A percentile compares a stretch with the other conserved stretches of the same genome.
These are phyloP conservation scores for Tachysurus vachellii DNA, from an alignment of 2,113 vertebrate species.

Conservation along the genomic window DNA sequence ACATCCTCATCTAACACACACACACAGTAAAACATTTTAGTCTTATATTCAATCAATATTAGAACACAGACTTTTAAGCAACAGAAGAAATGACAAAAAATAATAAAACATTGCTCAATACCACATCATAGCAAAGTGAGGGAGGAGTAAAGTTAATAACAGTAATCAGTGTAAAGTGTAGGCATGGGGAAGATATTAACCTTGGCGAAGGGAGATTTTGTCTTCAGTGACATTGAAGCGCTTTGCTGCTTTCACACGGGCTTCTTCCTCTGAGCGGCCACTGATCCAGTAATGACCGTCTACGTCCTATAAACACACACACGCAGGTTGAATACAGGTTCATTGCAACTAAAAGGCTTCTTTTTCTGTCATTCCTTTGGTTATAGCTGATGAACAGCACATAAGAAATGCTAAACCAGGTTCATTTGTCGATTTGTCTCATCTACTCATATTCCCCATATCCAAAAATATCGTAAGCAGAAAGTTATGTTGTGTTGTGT, in stretches of 20 bases:
- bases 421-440: neutral
- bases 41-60: neutral
- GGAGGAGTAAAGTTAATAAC: neutral
- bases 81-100: neutral
- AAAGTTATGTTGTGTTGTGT: neutral
- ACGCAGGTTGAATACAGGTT: neutral
- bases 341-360: neutral
- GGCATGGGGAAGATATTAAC: conserved; percentile 66
- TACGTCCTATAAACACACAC: conserved; percentile 72
- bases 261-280: conserved; percentile 78
- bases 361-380: neutral
- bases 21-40: neutral
- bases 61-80: neutral
- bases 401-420: no score
- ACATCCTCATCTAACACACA: conserved; percentile 78
- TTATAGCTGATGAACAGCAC: neutral
- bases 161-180: neutral
- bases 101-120: no score
- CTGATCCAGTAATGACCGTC: conserved; percentile 89
- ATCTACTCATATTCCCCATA: neutral
- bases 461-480: neutral
- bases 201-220: conserved; percentile 83
- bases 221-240: conserved; percentile 78
- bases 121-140: neutral
- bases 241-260: conserved; percentile 79